Conservation (phyloP, 2,888 invertebrate species). For the Agrotis segetum region DNA sequence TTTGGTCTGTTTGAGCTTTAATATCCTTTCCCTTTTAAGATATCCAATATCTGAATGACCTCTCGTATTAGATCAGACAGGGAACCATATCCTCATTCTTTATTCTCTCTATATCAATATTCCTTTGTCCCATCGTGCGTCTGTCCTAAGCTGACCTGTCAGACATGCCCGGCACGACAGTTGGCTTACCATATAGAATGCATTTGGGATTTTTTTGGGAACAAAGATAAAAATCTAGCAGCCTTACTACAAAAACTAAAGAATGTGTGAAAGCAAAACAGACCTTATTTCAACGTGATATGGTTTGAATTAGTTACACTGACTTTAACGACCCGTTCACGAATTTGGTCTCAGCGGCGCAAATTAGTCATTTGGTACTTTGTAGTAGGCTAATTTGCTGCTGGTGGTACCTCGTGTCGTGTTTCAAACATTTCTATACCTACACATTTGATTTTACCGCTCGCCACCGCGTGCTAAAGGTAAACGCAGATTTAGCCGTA, state of each 20-base stretch:
- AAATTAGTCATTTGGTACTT: too few relatives aligned
- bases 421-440: too few relatives aligned
- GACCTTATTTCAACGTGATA: too few relatives aligned
- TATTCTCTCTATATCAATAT: conserved; percentile 63
- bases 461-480: too few relatives aligned
- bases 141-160: conserved; percentile 59
- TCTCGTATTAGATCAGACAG: conserved; percentile 44
- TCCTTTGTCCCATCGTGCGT: conserved; percentile 56
- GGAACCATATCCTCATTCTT: conserved; percentile 54
- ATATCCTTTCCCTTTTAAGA: conserved; percentile 20
- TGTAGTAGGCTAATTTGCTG: too few relatives aligned
- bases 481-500: too few relatives aligned
- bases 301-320: conserved; percentile 14
- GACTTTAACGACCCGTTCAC: too few relatives aligned
- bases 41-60: conserved; percentile 47
- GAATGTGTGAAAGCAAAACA: too few relatives aligned
- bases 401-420: too few relatives aligned
- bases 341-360: too few relatives aligned
- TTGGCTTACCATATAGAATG: conserved; percentile 60
- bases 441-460: too few relatives aligned
- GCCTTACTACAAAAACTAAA: conserved; percentile 11
- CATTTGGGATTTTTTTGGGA: conserved; percentile 56
- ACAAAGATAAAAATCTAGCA: conserved; percentile 13
- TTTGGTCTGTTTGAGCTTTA: neutral
- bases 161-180: conserved; percentile 56